Conservation (phyloP, 1,140 invertebrate genomes). For the Drosophila simulans region DNA sequence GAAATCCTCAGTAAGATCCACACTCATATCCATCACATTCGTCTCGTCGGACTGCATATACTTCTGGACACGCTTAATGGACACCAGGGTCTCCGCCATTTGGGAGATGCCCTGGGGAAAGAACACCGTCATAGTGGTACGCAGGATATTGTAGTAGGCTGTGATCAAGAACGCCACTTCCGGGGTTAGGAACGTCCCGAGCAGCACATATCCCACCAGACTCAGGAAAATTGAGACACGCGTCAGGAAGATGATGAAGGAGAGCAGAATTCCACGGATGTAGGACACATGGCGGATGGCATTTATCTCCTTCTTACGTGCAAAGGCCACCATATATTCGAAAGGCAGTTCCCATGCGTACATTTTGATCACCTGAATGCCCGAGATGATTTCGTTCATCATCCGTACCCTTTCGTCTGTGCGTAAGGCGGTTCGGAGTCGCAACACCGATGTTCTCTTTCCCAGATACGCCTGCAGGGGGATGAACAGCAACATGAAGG, state of each 20-base stretch:
- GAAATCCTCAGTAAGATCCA: constrained; percentile 31
- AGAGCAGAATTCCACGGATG: constrained; percentile 90
- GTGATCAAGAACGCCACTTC: constrained; percentile 91
- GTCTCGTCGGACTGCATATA: constrained; percentile 90
- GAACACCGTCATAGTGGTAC: constrained; percentile 91
- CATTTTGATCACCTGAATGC: constrained; percentile 97
- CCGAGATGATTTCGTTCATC: constrained; percentile 96
- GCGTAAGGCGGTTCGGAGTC: constrained; percentile 88
- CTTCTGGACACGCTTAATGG: constrained; percentile 88
- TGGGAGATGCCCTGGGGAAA: constrained; percentile 88
- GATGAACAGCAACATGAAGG: constrained; percentile 91
- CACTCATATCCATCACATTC: constrained; percentile 65
- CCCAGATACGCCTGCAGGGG: constrained; percentile 93
- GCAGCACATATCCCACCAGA: constrained; percentile 90
- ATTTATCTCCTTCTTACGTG: constrained; percentile 86
- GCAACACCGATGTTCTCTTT: constrained; percentile 88
- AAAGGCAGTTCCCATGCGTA: constrained; percentile 94
- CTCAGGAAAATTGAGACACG: constrained; percentile 92
- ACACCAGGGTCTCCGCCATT: constrained; percentile 89
- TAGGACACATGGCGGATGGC: constrained; percentile 88
- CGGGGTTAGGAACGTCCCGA: constrained; percentile 85
- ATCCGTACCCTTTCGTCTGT: constrained; percentile 94
- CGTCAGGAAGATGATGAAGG: constrained; percentile 90
- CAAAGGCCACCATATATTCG: constrained; percentile 87
- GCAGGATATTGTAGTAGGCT: constrained; percentile 90